Conservation (phyloP, 1,140 invertebrate species). For the Drosophila athabasca region DNA sequence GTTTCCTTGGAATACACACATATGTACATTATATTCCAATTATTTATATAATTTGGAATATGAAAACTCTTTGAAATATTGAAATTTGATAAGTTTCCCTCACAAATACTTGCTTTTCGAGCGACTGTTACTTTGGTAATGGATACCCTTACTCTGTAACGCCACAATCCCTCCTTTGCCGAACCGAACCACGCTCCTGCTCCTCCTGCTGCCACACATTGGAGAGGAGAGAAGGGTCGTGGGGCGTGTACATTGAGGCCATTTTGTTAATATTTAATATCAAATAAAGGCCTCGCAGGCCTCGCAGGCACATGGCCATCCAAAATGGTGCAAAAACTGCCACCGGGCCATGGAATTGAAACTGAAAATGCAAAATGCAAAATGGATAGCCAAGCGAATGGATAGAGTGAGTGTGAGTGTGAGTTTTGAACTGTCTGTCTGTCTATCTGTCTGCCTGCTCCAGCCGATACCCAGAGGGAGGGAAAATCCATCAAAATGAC, state of each 20-base stretch:
- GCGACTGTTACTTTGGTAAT: too few species aligned
- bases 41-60: too few species aligned
- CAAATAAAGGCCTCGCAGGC: slow-evolving; percentile 63
- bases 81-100: too few species aligned
- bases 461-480: slow-evolving; percentile 2
- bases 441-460: slow-evolving; percentile 8
- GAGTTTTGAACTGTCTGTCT: slow-evolving; percentile 26
- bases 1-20: too few species aligned
- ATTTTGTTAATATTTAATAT: slow-evolving; percentile 83
- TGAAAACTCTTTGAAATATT: too few species aligned
- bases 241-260: slow-evolving; percentile 69
- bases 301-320: not conserved
- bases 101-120: too few species aligned
- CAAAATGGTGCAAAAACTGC: slow-evolving; percentile 39
- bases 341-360: slow-evolving; percentile 48
- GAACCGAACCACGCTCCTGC: slow-evolving; percentile 16
- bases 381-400: slow-evolving; percentile 32
- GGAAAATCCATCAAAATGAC: slow-evolving; percentile 72
- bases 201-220: slow-evolving; percentile 33
- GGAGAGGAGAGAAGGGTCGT: not conserved
- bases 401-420: not conserved
- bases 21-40: too few species aligned
- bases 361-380: slow-evolving; percentile 47
- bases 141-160: too few species aligned
- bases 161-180: not conserved